Percentiles rank a stretch among this genome's conserved stretches.
Evolutionary conservation across 1,140 invertebrate genomes (phyloP).

Genomic region (Zelostemma sp.): DNA sequence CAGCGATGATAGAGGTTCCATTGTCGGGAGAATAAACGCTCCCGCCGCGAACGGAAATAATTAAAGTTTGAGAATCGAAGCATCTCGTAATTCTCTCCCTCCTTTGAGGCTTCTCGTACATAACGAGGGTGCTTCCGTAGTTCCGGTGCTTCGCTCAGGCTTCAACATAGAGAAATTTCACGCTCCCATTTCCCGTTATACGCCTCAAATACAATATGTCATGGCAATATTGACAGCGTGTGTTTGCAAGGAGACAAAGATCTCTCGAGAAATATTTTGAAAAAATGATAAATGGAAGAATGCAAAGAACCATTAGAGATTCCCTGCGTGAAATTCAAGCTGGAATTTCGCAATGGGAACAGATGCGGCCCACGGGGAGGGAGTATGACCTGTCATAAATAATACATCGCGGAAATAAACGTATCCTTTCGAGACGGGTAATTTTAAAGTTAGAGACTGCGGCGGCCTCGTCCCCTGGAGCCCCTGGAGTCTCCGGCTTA

Average conservation of each 20-base stretch:
- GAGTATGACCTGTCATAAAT: slow-evolving; percentile 23
- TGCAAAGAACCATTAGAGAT: too few relatives aligned
- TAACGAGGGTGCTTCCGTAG: slow-evolving; percentile 16
- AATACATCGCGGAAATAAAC: slow-evolving; percentile 20
- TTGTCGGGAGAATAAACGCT: slow-evolving; percentile 13
- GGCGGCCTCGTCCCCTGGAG: not conserved
- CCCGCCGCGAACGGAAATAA: slow-evolving; percentile 17
- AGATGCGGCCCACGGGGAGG: not conserved
- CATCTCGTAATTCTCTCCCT: slow-evolving; percentile 13
- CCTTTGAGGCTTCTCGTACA: slow-evolving; percentile 12
- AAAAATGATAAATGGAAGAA: too few relatives aligned
- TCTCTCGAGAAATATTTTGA: too few relatives aligned
- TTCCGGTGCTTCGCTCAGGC: too few relatives aligned
- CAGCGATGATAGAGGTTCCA: slow-evolving; percentile 12
- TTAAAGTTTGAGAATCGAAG: slow-evolving; percentile 25
- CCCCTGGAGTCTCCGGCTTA: not conserved
- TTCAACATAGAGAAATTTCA: too few relatives aligned
- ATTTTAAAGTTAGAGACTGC: slow-evolving; percentile 18
- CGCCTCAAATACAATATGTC: too few relatives aligned
- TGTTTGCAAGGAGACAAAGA: too few relatives aligned
- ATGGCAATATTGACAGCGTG: too few relatives aligned
- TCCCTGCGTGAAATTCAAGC: not conserved
- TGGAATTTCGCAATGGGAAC: not conserved
- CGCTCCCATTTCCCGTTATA: too few relatives aligned
- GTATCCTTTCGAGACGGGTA: slow-evolving; percentile 19